Base-by-base conservation (phyloP, 1,140 invertebrate genomes). In the Macrobrachium nipponense region DNA sequence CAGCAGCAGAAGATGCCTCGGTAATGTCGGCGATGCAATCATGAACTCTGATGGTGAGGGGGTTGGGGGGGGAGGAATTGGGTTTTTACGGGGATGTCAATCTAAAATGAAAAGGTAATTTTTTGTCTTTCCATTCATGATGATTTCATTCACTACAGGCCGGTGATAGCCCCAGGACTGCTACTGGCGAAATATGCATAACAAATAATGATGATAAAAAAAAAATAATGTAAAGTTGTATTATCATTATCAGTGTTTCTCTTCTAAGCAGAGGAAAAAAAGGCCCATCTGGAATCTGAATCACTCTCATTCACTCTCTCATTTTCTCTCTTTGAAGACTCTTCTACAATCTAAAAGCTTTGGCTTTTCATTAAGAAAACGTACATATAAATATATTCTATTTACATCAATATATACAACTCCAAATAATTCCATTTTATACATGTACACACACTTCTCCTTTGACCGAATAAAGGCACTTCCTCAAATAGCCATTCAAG, bases 341-440 rank as follows among this genome's bases (percentile, higher is more conserved):
- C 84, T 86, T 86, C 84, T 86, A 86, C 84, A 80, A 27, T 79
- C 84, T 86, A 86, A 68, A 86, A 86, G 84, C 84, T 86, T 86
- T 86, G 84, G 84, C 84, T 86, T 86, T 86, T 86, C 84, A 86
- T 86, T 86, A 86, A 86, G 84, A 86, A 86, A 86, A 86, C 84
- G 84, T 86, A 86, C 84, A 86, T 86, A 80, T 86, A 86, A 86
- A 86, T 86, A 86, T 86, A 86, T 86, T 23, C 62, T 86, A 86
- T 86, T 68, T 86, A 86, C 84, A 86, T 73, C 84, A 80, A 58
- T 86, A 86, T 86, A 86, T 86, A 86, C 84, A 86, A 51, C 8
- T 80, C 77, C 84, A 86, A 80, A 80, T 86, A 86, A 80, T 86
- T 66, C 59, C 68, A 10, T 51, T 86, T 80, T 86, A 86, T 80